Evolutionary conservation across 2,888 invertebrate species (phyloP), one percentile per base, ranked within the genome.

Genomic region (Eupelmus urozonus): DNA sequence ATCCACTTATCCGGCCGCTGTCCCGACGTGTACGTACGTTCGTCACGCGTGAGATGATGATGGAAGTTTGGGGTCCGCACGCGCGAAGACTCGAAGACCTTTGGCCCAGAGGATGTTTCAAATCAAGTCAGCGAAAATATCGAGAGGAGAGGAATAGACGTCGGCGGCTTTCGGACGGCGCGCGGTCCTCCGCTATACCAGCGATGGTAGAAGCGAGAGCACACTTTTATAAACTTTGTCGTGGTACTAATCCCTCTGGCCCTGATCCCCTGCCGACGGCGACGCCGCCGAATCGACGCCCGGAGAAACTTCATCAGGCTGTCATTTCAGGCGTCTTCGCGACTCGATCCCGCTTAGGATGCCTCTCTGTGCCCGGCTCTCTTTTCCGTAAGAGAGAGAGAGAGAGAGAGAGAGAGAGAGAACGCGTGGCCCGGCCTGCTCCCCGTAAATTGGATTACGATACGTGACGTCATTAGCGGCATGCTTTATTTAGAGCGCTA

Each of bases 361-460:
- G 77, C 74, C 65, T 72, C 66, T 70, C 55, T 60, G 78, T 78
- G 70, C 78, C 45, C 45, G n/a, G 2, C 34, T 76, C 83, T 82
- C 69, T 82, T 82, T 82, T 13, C 63, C 18, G 20, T 4, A 18
- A 62, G 20, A 40, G 23, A 72, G 20, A 27, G 82, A 82, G 82
- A 82, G 20, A 23, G n/a, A 53, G 40, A 57, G 7, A 34, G 77
- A n/a, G 66, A 67, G 51, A 63, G 42, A 51, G 59, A 51, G 18
- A 13, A 51, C 18, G 40, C 23, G 5, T n/a, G 23, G 29, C 34
- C 9, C 5, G 34, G 5, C n/a, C 55, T n/a, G 20, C 25, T 18
- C 71, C 81, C 81, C 74, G 82, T 85, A 89, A 90, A 90, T 90
- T 90, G 88, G 90, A 90, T 90, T 88, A 88, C 86, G 87, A 89